Evolutionary conservation across 2,797 vertebrate species (phyloP).

Genomic region (Xenops minutus): DNA sequence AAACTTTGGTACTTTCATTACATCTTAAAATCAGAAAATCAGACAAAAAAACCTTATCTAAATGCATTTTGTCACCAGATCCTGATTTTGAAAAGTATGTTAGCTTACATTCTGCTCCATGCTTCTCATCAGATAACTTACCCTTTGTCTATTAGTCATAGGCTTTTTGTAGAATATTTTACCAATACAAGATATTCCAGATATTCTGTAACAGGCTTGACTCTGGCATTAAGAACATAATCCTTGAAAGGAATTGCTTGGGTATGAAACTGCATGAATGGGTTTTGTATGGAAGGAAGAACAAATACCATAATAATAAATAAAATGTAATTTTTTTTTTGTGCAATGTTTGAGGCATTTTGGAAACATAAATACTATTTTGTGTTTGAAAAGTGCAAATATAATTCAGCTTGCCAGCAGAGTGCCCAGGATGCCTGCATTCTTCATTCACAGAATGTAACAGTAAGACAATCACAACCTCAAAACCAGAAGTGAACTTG

Average conservation of each 20-base stretch:
- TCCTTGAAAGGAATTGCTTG: not conserved
- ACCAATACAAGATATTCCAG: not conserved
- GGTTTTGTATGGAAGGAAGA: not conserved
- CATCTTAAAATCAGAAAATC: not conserved
- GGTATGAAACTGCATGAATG: not conserved
- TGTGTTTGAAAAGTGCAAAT: not conserved
- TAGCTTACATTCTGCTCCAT: not conserved
- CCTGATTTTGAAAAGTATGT: not conserved
- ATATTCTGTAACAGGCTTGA: not conserved
- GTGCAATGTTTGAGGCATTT: not conserved
- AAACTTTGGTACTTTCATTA: not conserved
- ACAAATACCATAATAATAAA: not conserved
- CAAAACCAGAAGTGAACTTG: not conserved
- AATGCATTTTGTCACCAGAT: not conserved
- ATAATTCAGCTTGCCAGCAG: not conserved
- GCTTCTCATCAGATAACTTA: not conserved
- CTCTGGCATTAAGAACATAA: not conserved
- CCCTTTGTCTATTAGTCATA: not conserved
- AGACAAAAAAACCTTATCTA: not conserved
- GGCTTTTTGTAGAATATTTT: not conserved
- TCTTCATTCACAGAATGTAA: not conserved
- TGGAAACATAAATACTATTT: not conserved
- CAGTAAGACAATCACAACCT: not conserved
- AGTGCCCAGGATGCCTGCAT: not conserved
- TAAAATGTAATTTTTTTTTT: not conserved